These are phyloP conservation scores for Octonoba sinensis DNA, from an alignment of 2,888 invertebrate genomes.

Conservation along the genomic window DNA sequence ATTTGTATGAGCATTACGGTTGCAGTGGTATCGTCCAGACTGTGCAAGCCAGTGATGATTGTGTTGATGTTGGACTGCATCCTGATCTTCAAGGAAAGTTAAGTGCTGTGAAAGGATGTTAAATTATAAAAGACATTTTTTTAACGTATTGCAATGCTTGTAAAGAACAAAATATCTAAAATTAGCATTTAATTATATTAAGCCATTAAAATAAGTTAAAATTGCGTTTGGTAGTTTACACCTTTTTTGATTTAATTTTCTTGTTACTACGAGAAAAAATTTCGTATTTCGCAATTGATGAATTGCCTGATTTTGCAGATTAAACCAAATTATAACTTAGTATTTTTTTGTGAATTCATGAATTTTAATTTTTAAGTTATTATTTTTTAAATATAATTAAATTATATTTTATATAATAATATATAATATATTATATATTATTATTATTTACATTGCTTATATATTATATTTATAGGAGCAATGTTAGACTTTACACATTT, in stretches of 20 bases:
- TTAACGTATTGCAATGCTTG: background rate
- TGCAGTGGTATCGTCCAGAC: conserved; percentile 28
- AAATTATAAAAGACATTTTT: background rate
- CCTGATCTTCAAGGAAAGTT: conserved; percentile 14
- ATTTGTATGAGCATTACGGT: conserved; percentile 46
- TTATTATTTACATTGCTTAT: no score
- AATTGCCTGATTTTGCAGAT: no score
- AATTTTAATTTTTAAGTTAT: no score
- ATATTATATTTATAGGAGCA: no score
- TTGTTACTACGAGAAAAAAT: no score
- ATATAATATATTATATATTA: no score
- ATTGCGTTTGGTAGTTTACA: background rate
- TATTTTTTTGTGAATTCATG: no score
- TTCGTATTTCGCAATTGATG: no score
- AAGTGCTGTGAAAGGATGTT: conserved; percentile 51
- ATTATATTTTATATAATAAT: no score
- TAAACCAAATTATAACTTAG: no score
- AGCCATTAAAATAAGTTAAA: background rate
- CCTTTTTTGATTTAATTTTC: background rate
- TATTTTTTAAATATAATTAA: no score
- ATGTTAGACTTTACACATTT: no score
- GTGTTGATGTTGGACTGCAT: conserved; percentile 21
- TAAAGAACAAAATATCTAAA: background rate
- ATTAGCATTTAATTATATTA: background rate
- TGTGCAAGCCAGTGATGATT: conserved; percentile 41